phyloP scores from a whole-genome alignment of 1,140 invertebrate genomes.

The Drosophila pandora region DNA sequence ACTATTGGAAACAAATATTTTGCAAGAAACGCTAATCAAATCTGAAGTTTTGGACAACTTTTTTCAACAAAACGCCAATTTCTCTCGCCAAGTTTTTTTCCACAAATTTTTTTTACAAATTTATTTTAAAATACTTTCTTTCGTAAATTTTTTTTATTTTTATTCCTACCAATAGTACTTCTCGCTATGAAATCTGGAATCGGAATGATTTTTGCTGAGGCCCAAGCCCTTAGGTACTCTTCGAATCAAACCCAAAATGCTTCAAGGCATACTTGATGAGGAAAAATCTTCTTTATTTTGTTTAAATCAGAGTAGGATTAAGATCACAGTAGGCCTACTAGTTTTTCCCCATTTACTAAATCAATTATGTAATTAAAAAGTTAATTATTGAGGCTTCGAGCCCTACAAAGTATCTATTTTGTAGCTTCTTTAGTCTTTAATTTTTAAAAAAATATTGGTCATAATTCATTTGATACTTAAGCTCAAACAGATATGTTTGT shows the following conservation, averaged over 20 bases:
- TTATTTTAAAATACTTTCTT: not conserved
- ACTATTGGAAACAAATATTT: not conserved
- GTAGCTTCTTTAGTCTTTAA: no score
- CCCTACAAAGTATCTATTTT: no score
- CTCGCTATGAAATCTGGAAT: not conserved
- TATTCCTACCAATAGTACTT: not conserved
- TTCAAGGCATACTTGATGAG: not conserved
- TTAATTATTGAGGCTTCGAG: no score
- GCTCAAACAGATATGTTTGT: constrained; percentile 17
- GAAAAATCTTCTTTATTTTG: not conserved
- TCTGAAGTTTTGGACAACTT: not conserved
- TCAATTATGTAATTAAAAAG: no score
- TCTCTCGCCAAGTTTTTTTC: not conserved
- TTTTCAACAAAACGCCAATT: not conserved
- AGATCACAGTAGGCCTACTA: not conserved
- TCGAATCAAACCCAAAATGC: not conserved
- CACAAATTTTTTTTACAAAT: not conserved
- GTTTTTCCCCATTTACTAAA: no score
- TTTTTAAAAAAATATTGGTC: no score
- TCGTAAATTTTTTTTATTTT: not conserved
- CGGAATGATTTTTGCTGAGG: not conserved
- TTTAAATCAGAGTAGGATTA: no score
- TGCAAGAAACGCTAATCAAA: not conserved
- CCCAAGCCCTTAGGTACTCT: not conserved
- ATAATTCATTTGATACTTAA: constrained; percentile 37